A percentile compares a stretch with the other conserved stretches of the same genome.
Evolutionary conservation across 2,113 vertebrate genomes (phyloP).

Genomic region (Eurypyga helias): DNA sequence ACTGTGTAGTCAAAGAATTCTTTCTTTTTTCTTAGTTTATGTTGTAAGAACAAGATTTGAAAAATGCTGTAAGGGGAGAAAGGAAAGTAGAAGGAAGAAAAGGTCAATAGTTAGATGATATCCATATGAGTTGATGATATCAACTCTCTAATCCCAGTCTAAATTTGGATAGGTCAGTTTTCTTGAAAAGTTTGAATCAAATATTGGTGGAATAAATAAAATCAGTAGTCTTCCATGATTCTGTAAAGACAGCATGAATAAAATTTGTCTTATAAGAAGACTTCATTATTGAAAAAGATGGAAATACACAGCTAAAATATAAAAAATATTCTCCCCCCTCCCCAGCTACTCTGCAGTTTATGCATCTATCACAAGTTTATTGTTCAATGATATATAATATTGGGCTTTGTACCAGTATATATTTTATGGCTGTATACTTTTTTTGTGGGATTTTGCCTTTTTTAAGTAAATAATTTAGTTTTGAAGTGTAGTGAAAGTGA

Average conservation of each 20-base stretch:
- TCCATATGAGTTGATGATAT: background rate
- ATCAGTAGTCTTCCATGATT: background rate
- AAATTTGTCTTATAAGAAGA: background rate
- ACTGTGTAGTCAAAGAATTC: background rate
- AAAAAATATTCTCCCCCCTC: background rate
- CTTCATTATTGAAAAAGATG: background rate
- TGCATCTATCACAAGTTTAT: background rate
- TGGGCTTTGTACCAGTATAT: background rate
- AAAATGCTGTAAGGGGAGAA: fast-evolving
- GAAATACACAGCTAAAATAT: background rate
- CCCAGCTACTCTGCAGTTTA: background rate
- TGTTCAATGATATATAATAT: background rate
- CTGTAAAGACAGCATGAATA: background rate
- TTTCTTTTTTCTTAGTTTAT: background rate
- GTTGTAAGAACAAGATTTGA: background rate
- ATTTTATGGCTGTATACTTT: background rate
- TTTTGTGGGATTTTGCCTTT: background rate
- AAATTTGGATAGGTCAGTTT: background rate
- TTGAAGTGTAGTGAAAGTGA: background rate
- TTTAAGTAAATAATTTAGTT: background rate
- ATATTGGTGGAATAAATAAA: background rate
- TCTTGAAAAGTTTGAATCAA: background rate
- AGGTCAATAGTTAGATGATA: background rate
- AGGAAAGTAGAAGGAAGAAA: background rate
- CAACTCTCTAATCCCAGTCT: background rate